Conservation (phyloP, 2,888 invertebrate genomes). For the Hetaerina titia region DNA sequence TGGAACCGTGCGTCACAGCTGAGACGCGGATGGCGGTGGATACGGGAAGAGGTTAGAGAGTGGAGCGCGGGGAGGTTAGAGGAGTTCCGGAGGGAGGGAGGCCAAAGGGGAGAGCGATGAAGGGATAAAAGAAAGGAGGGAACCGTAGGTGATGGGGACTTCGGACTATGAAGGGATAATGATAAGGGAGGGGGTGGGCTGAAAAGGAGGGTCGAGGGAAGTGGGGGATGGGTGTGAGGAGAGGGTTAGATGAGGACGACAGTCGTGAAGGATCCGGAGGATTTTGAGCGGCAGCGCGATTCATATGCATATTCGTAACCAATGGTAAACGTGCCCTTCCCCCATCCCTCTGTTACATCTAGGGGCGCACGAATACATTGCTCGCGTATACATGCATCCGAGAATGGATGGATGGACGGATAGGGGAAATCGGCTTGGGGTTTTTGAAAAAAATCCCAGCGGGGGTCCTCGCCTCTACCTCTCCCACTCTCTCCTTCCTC, state of each 20-base stretch:
- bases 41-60: not conserved
- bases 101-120: not conserved
- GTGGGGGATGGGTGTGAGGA: not conserved
- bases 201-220: not conserved
- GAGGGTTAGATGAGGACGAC: conserved; percentile 15
- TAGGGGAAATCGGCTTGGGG: not conserved
- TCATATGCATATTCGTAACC: conserved; percentile 52
- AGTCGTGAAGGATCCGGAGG: not conserved
- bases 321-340: not conserved
- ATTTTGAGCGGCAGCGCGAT: not conserved
- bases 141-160: not conserved
- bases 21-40: not conserved
- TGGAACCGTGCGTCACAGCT: not conserved
- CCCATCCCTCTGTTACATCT: not conserved
- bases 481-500: not conserved
- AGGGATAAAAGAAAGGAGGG: not conserved
- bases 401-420: not conserved
- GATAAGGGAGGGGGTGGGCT: not conserved
- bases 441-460: not conserved
- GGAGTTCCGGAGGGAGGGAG: not conserved
- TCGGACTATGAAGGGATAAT: not conserved
- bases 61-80: not conserved
- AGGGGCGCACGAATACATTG: not conserved
- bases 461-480: not conserved
- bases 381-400: not conserved